These are phyloP conservation scores for Molossus molossus DNA, from an alignment of 2,797 vertebrate species.

Conservation along the genomic window DNA sequence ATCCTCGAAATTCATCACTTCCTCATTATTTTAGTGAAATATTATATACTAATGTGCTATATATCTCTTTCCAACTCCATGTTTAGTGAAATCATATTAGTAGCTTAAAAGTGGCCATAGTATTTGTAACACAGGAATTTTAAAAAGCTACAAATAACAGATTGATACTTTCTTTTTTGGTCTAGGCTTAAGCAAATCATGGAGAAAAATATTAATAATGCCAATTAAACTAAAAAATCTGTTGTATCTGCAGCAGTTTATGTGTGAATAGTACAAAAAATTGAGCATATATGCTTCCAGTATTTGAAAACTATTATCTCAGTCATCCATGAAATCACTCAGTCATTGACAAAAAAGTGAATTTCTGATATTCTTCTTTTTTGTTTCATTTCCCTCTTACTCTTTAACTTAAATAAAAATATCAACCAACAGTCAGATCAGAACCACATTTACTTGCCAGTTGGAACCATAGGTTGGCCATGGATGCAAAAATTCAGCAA, in stretches of 20 bases:
- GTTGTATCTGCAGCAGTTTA: background rate
- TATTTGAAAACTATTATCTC: background rate
- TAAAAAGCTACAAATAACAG: slow-evolving; percentile 9
- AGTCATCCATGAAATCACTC: slow-evolving; percentile 7
- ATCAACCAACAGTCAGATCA: background rate
- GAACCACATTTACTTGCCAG: background rate
- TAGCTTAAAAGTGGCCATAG: background rate
- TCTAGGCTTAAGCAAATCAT: background rate
- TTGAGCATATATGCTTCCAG: background rate
- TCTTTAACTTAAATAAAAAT: slow-evolving; percentile 59
- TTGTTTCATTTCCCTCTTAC: background rate
- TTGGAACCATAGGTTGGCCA: background rate
- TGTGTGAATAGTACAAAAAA: slow-evolving; percentile 5
- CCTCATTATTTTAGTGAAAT: slow-evolving; percentile 10
- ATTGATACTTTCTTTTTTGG: background rate
- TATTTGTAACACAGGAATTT: background rate
- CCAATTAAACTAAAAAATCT: slow-evolving; percentile 48
- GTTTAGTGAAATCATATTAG: background rate
- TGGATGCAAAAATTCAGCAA: background rate
- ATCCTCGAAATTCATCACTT: slow-evolving; percentile 12
- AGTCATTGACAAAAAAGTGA: background rate
- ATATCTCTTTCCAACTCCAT: background rate
- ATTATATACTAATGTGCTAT: background rate
- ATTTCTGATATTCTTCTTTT: background rate
- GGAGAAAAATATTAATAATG: slow-evolving; percentile 33